phyloP scores from a whole-genome alignment of 2,888 invertebrate genomes.

The Heterodera filipjevi region DNA sequence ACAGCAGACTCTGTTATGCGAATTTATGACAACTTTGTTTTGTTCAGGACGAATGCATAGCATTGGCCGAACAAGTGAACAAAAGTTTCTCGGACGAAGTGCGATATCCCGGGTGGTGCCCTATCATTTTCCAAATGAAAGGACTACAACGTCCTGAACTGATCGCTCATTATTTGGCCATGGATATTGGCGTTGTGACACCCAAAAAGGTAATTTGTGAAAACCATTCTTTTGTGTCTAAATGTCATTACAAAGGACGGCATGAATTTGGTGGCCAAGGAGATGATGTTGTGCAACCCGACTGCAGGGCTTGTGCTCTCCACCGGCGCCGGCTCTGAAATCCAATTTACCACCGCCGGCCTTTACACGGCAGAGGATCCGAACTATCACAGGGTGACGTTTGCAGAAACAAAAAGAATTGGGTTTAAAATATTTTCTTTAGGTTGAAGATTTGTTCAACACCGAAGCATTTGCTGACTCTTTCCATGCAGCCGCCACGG shows the following conservation, averaged over 20 bases:
- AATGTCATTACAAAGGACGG: slow-evolving; percentile 48
- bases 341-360: slow-evolving; percentile 62
- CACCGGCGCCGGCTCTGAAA: slow-evolving; percentile 63
- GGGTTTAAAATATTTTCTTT: not conserved
- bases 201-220: slow-evolving; percentile 51
- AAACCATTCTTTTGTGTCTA: not conserved
- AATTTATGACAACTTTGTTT: not conserved
- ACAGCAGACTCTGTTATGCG: no score
- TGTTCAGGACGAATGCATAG: slow-evolving; percentile 59
- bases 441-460: slow-evolving; percentile 23
- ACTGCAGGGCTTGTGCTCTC: slow-evolving; percentile 60
- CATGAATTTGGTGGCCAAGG: slow-evolving; percentile 60
- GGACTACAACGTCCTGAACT: slow-evolving; percentile 60
- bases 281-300: slow-evolving; percentile 65
- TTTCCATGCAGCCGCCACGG: slow-evolving; percentile 56
- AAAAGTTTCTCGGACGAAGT: slow-evolving; percentile 44
- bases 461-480: slow-evolving; percentile 54
- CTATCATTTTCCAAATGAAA: slow-evolving; percentile 64
- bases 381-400: slow-evolving; percentile 57
- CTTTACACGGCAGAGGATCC: slow-evolving; percentile 58
- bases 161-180: slow-evolving; percentile 64
- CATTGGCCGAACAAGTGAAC: slow-evolving; percentile 59
- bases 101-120: slow-evolving; percentile 56
- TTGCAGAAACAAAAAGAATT: not conserved
- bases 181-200: slow-evolving; percentile 65